These are phyloP conservation scores for Bugula neritina DNA, from an alignment of 2,888 invertebrate species.

Conservation along the genomic window DNA sequence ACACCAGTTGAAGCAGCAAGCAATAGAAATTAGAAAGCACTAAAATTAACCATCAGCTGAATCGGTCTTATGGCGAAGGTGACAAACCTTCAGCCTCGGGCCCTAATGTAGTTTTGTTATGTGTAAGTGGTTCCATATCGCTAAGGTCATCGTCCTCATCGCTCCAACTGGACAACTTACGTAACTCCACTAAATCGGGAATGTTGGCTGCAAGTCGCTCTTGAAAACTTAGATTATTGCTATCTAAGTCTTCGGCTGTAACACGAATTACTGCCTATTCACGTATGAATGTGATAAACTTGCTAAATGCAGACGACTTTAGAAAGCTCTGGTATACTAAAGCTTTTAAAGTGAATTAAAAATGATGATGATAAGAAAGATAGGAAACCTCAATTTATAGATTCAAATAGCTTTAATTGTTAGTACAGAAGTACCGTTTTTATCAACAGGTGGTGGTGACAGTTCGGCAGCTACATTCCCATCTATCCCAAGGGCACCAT, in stretches of 20 bases:
- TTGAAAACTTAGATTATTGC: background rate
- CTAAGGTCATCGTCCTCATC: conserved; percentile 12
- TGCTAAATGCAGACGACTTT: no score
- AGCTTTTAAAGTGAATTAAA: no score
- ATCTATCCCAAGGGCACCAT: background rate
- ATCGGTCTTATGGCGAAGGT: background rate
- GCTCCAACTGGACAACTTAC: background rate
- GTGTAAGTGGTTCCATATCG: conserved; percentile 18
- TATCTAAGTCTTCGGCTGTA: no score
- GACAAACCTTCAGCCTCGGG: conserved; percentile 22
- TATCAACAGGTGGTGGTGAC: background rate
- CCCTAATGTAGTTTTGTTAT: background rate
- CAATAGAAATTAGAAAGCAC: background rate
- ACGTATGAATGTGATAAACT: no score
- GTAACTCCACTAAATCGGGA: conserved; percentile 16
- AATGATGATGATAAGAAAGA: no score
- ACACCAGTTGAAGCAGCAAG: background rate
- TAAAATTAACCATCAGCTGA: background rate
- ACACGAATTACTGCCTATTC: no score
- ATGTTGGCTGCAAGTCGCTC: background rate
- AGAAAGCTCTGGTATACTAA: no score
- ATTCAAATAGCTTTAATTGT: no score
- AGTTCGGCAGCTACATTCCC: background rate
- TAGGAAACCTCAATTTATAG: no score
- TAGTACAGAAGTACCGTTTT: background rate